phyloP scores from a whole-genome alignment of 2,888 invertebrate species.

The Leucoma salicis region DNA sequence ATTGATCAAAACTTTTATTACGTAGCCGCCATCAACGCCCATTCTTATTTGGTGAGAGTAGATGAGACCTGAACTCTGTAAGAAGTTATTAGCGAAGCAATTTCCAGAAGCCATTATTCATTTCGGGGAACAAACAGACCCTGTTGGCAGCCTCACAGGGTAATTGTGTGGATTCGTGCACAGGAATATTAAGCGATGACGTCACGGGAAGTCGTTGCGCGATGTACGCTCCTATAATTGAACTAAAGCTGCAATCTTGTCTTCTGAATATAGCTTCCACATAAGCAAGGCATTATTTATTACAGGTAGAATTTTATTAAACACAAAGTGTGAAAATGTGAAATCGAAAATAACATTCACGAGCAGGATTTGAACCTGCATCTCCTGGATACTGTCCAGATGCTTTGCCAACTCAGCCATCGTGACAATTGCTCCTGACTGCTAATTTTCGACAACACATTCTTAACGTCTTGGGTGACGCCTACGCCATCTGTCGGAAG shows the following conservation, averaged over 20 bases:
- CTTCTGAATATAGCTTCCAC: constrained; percentile 28
- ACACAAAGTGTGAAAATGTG: too few species aligned
- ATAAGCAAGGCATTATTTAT: constrained; percentile 16
- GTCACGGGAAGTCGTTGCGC: constrained; percentile 41
- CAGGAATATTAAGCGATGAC: constrained; percentile 44
- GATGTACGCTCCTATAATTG: constrained; percentile 41
- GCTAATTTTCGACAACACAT: too few species aligned
- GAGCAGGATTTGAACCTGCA: too few species aligned
- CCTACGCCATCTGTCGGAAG: too few species aligned
- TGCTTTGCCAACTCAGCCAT: too few species aligned
- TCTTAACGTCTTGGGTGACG: too few species aligned
- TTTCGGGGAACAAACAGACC: constrained; percentile 55
- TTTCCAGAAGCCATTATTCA: constrained; percentile 74
- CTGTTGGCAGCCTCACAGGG: constrained; percentile 27
- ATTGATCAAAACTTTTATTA: constrained; percentile 58
- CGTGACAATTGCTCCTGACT: too few species aligned
- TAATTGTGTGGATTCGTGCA: constrained; percentile 38
- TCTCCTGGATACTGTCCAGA: too few species aligned
- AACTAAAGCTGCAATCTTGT: constrained; percentile 40
- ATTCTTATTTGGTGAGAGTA: constrained; percentile 56
- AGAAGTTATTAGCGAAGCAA: constrained; percentile 72
- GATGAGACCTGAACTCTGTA: constrained; percentile 60
- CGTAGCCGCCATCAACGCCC: constrained; percentile 38
- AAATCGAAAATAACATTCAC: too few species aligned
- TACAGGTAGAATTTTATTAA: too few species aligned